Base-by-base conservation (phyloP, 23 tunicate species). In the Phallusia fumigata region DNA sequence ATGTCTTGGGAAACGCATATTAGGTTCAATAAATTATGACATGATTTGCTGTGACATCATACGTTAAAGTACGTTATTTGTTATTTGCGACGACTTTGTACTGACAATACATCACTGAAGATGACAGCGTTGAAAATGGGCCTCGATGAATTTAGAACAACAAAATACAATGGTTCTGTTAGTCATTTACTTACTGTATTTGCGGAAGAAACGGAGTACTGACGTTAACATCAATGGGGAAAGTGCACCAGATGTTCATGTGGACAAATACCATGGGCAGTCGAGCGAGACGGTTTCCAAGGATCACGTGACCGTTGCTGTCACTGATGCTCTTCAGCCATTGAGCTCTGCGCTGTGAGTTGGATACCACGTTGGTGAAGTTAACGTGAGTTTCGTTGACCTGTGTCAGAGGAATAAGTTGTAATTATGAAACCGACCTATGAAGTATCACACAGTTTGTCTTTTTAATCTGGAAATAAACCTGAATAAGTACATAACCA, bases 301-400 rank as follows among this genome's bases (percentile, higher is more conserved):
- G 64, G 21, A 94, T 79, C 5, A 94, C 90, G 11, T 30, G 45
- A n/a, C 86, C 88, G 15, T 84, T 33, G 22, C 58, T 51, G 74
- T 89, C 93, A 0, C 72, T 31, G 77, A 82, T 44, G 33, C 74
- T 65, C 21, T 64, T 65, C 21, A 69, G 52, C 90, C 90, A 94
- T 51, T 75, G 35, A 16, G 64, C 72, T 11, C 83, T 83, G 0
- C 45, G 28, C 36, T 18, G 45, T 19, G 52, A 33, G 92, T 94
- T 94, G 18, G 94, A 79, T 0, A 94, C 85, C 30, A 87, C 76
- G 82, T 94, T 94, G 8, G 93, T 89, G 83, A 86, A 88, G 51
- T 89, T 94, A 6, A 94, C 98, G 79, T 89, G 94, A 11, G 98
- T 94, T 49, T 85, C 93, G 76, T 94, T 94, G 50, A 83, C 35